Percentiles rank a stretch among this genome's conserved stretches.
These are phyloP conservation scores for Chloroclystis v-ata DNA, from an alignment of 2,888 invertebrate genomes.

Conservation along the genomic window DNA sequence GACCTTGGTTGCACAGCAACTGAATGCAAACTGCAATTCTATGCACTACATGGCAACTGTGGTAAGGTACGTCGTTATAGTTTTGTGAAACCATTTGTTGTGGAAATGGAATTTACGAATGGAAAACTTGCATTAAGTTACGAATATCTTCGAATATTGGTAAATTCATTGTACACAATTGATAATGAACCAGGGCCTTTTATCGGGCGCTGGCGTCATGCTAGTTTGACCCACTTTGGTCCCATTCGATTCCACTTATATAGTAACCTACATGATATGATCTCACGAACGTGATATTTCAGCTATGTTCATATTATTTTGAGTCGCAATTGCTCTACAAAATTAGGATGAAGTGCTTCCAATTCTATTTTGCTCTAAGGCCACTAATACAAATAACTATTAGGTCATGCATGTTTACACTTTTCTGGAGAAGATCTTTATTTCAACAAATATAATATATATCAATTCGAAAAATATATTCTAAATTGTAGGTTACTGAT, in stretches of 20 bases:
- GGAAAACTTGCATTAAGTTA: background rate
- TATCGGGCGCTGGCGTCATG: constrained; percentile 67
- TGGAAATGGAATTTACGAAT: background rate
- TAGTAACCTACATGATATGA: constrained; percentile 49
- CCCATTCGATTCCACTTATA: constrained; percentile 66
- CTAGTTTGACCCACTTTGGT: constrained; percentile 68
- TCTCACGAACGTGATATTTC: constrained; percentile 50
- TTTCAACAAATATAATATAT: background rate
- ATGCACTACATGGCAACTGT: constrained; percentile 37
- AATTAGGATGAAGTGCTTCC: constrained; percentile 39
- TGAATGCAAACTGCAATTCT: constrained; percentile 59
- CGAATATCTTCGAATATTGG: too few relatives aligned
- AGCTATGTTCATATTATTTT: constrained; percentile 43
- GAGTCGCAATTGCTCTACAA: constrained; percentile 35
- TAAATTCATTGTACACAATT: constrained; percentile 41
- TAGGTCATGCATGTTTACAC: constrained; percentile 33
- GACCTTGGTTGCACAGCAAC: constrained; percentile 68
- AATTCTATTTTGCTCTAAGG: constrained; percentile 43
- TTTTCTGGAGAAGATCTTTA: constrained; percentile 12
- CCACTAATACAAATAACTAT: constrained; percentile 30
- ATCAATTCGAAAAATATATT: too few relatives aligned
- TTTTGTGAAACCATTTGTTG: background rate
- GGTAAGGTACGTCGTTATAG: constrained; percentile 10
- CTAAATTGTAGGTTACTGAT: too few relatives aligned
- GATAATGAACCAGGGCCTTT: constrained; percentile 70